Base-by-base conservation (phyloP, 2,888 invertebrate species). In the Tenthredo notha region DNA sequence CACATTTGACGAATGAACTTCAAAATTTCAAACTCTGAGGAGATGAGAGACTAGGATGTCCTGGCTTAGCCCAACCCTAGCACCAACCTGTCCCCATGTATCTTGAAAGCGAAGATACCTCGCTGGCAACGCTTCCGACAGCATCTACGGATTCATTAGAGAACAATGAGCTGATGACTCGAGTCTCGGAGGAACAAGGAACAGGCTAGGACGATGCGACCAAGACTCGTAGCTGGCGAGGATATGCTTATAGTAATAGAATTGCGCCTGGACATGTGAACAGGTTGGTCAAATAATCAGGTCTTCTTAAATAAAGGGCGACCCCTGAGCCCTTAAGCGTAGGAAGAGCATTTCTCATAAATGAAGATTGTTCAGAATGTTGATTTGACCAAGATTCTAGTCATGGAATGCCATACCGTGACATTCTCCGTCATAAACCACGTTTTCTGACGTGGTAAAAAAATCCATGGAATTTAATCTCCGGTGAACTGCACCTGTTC, bases 121-220 rank as follows among this genome's bases (percentile, higher is more conserved):
- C 54, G 88, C 58, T 61, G 33, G 88, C 87, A 87, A 86, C 88
- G 91, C 91, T 92, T 92, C 92, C 92, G 91, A 92, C 92, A 92
- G 91, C 90, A 90, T 92, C 92, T 90, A 92, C 91, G 91, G 92
- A 92, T 92, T 92, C 92, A 92, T 92, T 92, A 92, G 91, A 92
- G 92, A 92, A 92, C 92, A 92, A 92, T 92, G 90, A 92, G 90
- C 92, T 90, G 92, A 92, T 91, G 92, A 92, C 91, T 90, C 87
- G 89, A 88, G 88, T 87, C 88, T 80, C 40, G 25, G 21, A 80
- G 80, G 40, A 80, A 80, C 61, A 80, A 80, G 61, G 80, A 80
- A 40, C 61, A 40, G 21, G 61, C 61, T 12, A 10, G 61, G 80
- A 80, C 21, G 25, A 61, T 15, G 61, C 61, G 6, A 10, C 1